Percentiles rank a stretch among this genome's conserved stretches.
Conservation (phyloP, 2,797 vertebrate genomes). For the Spheniscus humboldti region DNA sequence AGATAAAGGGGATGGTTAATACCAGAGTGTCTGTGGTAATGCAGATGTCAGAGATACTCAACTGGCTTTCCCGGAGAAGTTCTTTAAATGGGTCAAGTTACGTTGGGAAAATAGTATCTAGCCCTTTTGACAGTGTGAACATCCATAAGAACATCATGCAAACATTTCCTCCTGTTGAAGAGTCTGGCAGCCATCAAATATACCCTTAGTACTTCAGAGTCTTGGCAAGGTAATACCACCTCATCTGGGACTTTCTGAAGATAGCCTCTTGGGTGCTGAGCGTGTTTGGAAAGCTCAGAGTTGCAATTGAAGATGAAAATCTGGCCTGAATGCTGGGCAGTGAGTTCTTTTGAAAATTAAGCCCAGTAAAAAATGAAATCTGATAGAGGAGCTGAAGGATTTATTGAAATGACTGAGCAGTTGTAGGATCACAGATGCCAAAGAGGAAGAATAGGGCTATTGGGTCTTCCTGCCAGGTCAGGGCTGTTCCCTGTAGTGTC, state of each 20-base stretch:
- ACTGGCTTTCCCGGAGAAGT: slow-evolving; percentile 17
- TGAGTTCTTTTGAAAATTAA: neutral
- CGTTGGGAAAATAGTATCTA: slow-evolving; percentile 23
- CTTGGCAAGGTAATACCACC: neutral
- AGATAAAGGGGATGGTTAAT: slow-evolving; percentile 60
- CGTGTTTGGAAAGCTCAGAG: neutral
- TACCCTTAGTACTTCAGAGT: neutral
- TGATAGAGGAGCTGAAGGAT: slow-evolving; percentile 30
- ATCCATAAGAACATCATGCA: neutral
- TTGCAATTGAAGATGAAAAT: neutral
- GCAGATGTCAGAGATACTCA: slow-evolving; percentile 51
- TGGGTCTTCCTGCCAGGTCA: slow-evolving; percentile 43
- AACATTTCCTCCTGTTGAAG: slow-evolving; percentile 27
- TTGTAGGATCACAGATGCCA: slow-evolving; percentile 5
- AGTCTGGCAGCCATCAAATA: neutral
- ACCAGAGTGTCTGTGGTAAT: slow-evolving; percentile 8
- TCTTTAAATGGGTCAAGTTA: slow-evolving; percentile 38
- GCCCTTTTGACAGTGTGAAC: slow-evolving; percentile 37
- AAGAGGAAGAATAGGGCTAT: slow-evolving; percentile 42
- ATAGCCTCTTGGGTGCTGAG: neutral
- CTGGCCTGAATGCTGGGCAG: neutral
- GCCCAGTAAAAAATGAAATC: neutral
- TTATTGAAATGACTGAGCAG: slow-evolving; percentile 33
- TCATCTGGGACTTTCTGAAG: neutral
- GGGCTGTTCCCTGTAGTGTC: neutral